Conservation (phyloP, 2,797 vertebrate genomes). For the Urosaurus nigricauda region DNA sequence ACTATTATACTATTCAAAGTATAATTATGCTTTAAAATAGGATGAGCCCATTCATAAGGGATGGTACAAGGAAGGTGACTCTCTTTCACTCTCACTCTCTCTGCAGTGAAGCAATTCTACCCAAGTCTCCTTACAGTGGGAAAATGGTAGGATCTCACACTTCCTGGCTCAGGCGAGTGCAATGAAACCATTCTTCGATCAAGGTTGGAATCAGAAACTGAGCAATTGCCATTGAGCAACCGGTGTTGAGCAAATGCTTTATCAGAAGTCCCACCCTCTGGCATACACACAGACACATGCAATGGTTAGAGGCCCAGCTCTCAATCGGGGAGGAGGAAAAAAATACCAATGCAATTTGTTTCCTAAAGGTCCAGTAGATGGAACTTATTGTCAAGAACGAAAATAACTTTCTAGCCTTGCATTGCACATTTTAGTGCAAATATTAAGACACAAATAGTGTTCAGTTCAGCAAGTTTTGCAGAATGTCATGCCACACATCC, state of each 20-base stretch:
- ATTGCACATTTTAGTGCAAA: too few species aligned
- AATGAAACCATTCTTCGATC: conserved; percentile 12
- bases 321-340: background rate
- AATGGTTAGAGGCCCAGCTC: background rate
- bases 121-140: background rate
- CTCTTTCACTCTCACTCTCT: background rate
- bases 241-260: background rate
- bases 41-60: background rate
- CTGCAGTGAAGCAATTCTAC: background rate
- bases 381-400: too few species aligned
- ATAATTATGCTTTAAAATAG: background rate
- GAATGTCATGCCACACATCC: too few species aligned
- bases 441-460: too few species aligned
- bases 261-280: background rate
- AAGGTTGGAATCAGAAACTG: background rate
- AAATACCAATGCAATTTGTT: background rate
- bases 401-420: too few species aligned
- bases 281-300: too few species aligned
- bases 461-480: too few species aligned
- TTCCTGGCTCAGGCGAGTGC: background rate
- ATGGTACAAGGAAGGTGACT: background rate
- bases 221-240: background rate
- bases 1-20: background rate
- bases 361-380: too few species aligned
- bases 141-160: background rate